These are phyloP conservation scores for Lithophane socia DNA, from an alignment of 2,888 invertebrate species.

Conservation along the genomic window DNA sequence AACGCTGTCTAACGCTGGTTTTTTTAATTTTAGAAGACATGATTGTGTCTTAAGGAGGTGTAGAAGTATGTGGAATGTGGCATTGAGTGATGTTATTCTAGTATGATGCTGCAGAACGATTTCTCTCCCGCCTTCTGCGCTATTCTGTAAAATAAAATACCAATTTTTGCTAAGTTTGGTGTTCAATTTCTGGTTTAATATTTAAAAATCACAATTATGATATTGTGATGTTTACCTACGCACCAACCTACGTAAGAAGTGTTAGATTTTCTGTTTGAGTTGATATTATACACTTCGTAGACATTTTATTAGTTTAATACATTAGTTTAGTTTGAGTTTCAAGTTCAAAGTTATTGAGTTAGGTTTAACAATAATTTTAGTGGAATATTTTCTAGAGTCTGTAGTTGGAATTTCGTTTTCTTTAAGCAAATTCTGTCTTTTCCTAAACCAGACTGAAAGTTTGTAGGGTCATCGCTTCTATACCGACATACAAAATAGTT, in stretches of 20 bases:
- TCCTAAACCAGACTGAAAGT: background rate
- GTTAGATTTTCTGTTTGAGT: constrained; percentile 3
- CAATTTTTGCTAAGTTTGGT: background rate
- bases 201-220: background rate
- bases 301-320: background rate
- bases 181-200: background rate
- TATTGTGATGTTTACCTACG: background rate
- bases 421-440: background rate
- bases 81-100: background rate
- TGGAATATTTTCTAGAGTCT: background rate
- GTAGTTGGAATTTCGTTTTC: background rate
- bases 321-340: background rate
- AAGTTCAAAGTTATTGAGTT: constrained; percentile 7
- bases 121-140: no score
- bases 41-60: no score
- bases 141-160: no score
- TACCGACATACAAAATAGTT: no score
- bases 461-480: background rate
- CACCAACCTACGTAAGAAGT: background rate
- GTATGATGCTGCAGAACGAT: background rate
- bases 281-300: background rate
- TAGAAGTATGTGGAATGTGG: background rate
- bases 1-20: no score
- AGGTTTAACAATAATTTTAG: background rate
- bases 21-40: no score